Conservation (phyloP, 2,888 invertebrate genomes). For the Halictus quadricinctus region DNA sequence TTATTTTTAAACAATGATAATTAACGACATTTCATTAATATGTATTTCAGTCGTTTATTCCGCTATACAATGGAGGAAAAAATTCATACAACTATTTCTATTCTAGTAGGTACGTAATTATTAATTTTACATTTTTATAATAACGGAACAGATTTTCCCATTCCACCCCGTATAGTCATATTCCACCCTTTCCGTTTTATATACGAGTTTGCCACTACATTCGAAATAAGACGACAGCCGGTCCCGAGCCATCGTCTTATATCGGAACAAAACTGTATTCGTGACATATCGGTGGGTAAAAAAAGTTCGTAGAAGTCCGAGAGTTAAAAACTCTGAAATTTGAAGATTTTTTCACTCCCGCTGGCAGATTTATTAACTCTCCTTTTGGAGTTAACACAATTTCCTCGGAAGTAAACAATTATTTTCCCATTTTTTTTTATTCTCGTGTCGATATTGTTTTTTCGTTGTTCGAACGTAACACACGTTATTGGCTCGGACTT, state of each 20-base stretch:
- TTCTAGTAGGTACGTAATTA: neutral
- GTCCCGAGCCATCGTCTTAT: no score
- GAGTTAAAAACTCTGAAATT: no score
- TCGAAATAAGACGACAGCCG: no score
- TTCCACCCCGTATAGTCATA: no score
- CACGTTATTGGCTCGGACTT: constrained; percentile 36
- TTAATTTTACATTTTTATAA: neutral
- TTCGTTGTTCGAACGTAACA: constrained; percentile 22
- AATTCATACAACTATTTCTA: neutral
- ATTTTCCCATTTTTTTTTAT: constrained; percentile 40
- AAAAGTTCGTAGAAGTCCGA: no score
- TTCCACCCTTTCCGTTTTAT: no score
- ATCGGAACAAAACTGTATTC: no score
- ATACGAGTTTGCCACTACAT: no score
- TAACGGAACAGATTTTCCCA: neutral
- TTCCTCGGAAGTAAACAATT: constrained; percentile 35
- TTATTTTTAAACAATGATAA: neutral
- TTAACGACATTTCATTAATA: neutral
- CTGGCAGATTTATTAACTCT: constrained; percentile 17
- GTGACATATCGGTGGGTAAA: no score
- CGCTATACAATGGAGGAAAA: neutral
- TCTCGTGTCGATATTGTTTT: constrained; percentile 22
- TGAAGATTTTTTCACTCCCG: neutral
- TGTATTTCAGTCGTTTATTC: neutral
- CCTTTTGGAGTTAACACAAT: constrained; percentile 18